Base-by-base conservation (phyloP, 2,888 invertebrate genomes). In the Sepioteuthis lessoniana region DNA sequence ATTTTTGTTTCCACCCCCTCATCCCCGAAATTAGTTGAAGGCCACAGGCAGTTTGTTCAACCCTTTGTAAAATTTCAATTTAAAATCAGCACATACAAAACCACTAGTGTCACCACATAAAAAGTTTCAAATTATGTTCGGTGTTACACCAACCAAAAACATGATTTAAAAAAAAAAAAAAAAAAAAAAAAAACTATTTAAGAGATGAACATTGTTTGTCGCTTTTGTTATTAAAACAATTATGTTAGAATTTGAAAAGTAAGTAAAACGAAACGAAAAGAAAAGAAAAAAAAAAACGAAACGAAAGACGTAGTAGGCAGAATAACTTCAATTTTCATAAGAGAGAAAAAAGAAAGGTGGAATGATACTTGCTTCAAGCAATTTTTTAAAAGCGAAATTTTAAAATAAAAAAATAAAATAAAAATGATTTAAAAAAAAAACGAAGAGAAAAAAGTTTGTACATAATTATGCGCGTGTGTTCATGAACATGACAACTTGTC, bases 31-130 rank as follows among this genome's bases (percentile, higher is more conserved):
- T 76, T 28, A 76, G 31, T 76, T 76, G 50, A 76, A 76, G 76
- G 76, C 76, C 31, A 76, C 8, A 76, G 76, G 76, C 76, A 76
- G 76, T 76, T 76, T 76, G 76, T 28, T 76, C 76, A 76, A 76
- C 76, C 31, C 76, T 76, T 76, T 76, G 76, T 76, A 76, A 76
- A 76, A 76, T 76, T 76, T 76, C 76, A 76, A 76, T 76, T 76
- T 76, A 76, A 76, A 76, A 31, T 76, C 76, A 10, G n/a, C 28
- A 76, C 10, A 76, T 10, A 76, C 42, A 42, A 42, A 76, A 28
- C 76, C 28, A 31, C 31, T 76, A n/a, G 31, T 31, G 76, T 76
- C 76, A 76, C 76, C 76, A n/a, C 28, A 28, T 28, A 31, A 76
- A 76, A 76, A 76, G 76, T 76, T 76, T 76, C 76, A 76, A 76